Percentiles rank a stretch among this genome's conserved stretches.
Conservation (phyloP, 2,888 invertebrate genomes). For the Lepidocyrtinus sp. region DNA sequence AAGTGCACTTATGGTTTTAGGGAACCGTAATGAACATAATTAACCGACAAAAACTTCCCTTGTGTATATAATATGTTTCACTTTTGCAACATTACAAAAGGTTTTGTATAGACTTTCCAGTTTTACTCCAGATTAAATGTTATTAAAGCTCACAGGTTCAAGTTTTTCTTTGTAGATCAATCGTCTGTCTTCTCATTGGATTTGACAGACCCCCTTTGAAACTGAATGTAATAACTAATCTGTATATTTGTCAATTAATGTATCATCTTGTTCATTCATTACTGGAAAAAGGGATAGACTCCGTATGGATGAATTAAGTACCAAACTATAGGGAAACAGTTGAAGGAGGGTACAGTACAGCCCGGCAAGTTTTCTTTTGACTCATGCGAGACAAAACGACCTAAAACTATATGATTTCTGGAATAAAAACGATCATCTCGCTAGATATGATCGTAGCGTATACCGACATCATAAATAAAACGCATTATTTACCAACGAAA, state of each 20-base stretch:
- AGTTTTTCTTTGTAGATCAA: too few species aligned
- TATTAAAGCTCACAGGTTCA: too few species aligned
- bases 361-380: too few species aligned
- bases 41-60: too few species aligned
- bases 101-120: too few species aligned
- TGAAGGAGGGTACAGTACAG: conserved; percentile 1
- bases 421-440: too few species aligned
- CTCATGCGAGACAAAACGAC: conserved; percentile 4
- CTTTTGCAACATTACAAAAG: too few species aligned
- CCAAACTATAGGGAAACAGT: conserved; percentile 5
- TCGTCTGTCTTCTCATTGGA: neutral
- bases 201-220: conserved; percentile 19
- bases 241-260: conserved; percentile 68
- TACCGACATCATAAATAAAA: neutral
- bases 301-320: conserved; percentile 40
- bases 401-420: too few species aligned
- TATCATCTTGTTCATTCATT: conserved; percentile 30
- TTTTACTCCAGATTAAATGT: too few species aligned
- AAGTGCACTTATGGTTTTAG: too few species aligned
- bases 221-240: conserved; percentile 54
- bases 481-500: neutral
- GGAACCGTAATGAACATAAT: too few species aligned
- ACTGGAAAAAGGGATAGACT: conserved; percentile 40
- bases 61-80: too few species aligned
- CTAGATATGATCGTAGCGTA: neutral